Evolutionary conservation across 2,797 vertebrate species (phyloP), one percentile per base, ranked within the genome.

Genomic region (Gorsachius magnificus): DNA sequence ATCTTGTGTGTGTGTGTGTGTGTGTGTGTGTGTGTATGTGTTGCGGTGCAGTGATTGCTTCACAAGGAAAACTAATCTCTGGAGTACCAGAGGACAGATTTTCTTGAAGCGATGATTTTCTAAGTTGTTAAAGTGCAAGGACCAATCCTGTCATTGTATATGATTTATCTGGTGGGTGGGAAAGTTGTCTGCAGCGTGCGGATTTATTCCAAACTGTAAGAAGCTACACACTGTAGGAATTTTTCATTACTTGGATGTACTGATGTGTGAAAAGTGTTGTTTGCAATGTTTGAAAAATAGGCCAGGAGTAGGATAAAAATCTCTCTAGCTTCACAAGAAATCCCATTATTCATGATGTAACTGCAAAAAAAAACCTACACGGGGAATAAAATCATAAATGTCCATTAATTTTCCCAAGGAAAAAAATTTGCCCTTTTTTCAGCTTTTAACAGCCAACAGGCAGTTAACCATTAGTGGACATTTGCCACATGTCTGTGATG

Each of bases 241-340:
- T 87, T 88, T 89, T 87, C 35, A 58, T 90, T 91, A 81, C 51
- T 83, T 64, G 70, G 38, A 83, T 87, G 71, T 65, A 89, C n/a
- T 1, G 2, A 83, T 68, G 43, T 80, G 46, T 66, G 69, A 91
- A 91, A 94, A 65, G 15, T 26, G 35, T 29, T 80, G 51, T 68
- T 91, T 95, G 50, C 58, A 69, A 18, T 56, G 53, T 90, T 87
- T 93, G 71, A 76, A 88, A 84, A 89, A 60, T 50, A 88, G 61
- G 22, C 11, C 36, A 65, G 46, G 53, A 91, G 9, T 31, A 76
- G 66, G 43, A 78, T 65, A 61, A 95, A 93, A 91, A 57, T 65
- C n/a, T 75, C 38, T 71, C 17, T 60, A 33, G 7, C 38, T 81
- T 90, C 58, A 79, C 31, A 72, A 82, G 51, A 76, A 84, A 60